Evolutionary conservation across 2,797 vertebrate species (phyloP), one percentile per base, ranked within the genome.

Genomic region (Thamnophis elegans): DNA sequence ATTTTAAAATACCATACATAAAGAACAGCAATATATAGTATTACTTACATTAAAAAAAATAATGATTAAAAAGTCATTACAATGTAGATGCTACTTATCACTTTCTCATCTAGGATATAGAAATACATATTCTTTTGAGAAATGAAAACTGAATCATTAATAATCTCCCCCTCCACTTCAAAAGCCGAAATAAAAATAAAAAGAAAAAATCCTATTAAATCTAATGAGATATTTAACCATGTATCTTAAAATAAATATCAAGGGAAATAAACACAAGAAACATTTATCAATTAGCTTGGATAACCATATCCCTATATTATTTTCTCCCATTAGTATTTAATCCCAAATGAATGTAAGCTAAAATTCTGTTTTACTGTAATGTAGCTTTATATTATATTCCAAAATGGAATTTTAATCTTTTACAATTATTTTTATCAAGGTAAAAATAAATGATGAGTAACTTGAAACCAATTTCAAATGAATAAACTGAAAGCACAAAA

Each of bases 381-480:
- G n/a, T 12, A 90, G 89, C 51, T 88, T 68, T 22, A 91, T 60
- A 93, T 94, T 73, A 93, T 91, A 92, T 95, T 91, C 94, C 90
- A 94, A 95, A 14, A 91, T 0, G n/a, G 88, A 92, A 73, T 53
- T 91, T 94, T 73, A 85, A 89, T 94, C 55, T 92, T 53, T 95
- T 93, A 42, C 53, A 89, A 89, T 88, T 93, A 42, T 18, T 68
- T 32, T 68, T 18, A 10, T 68, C 62, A 94, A 94, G 90, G 58
- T 26, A 95, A 94, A 88, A 12, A 55, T 32, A 87, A 87, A 56
- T 36, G 47, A 32, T 32, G 5, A 25, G n/a, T 94, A 93, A 91
- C 51, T 10, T 10, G 92, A 78, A 32, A 78, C 18, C 32, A 42
- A 78, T 78, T 78, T 78, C 68, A 78, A 93, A 85, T 59, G 36